Percentiles rank a stretch among this genome's conserved stretches.
Conservation (phyloP, 2,113 vertebrate genomes). For the Crotalus horridus region DNA sequence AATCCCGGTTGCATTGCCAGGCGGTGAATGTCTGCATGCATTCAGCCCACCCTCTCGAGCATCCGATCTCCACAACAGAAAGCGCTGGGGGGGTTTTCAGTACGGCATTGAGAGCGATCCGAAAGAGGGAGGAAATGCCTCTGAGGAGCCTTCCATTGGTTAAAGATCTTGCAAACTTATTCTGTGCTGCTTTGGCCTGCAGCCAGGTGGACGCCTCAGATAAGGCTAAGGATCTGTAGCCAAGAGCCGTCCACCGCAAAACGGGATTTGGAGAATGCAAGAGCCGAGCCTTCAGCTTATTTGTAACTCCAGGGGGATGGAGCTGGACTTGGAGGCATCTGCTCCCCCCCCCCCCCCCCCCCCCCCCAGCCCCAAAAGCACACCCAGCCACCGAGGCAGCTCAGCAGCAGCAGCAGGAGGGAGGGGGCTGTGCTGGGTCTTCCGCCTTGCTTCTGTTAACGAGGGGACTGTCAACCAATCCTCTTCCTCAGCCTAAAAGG, state of each 20-base stretch:
- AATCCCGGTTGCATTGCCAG: conserved; percentile 50
- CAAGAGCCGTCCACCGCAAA: background rate
- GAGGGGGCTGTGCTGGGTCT: background rate
- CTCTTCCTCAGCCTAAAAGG: background rate
- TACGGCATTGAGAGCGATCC: conserved; percentile 55
- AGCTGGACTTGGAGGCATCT: background rate
- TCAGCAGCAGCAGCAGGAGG: background rate
- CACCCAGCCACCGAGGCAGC: background rate
- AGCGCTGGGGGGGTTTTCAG: conserved; percentile 17
- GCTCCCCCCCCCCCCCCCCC: background rate
- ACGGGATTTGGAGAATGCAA: too few relatives aligned
- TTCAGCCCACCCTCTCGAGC: conserved; percentile 56
- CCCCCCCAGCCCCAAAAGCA: background rate
- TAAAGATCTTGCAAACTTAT: conserved; percentile 43
- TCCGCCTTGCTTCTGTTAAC: background rate
- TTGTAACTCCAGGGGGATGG: background rate
- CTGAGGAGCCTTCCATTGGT: conserved; percentile 42
- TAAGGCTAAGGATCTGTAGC: conserved; percentile 24
- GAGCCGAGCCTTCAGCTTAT: background rate
- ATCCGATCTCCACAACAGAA: conserved; percentile 52
- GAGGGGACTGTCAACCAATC: too few relatives aligned
- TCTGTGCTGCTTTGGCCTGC: conserved; percentile 28
- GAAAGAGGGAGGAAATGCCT: conserved; percentile 36
- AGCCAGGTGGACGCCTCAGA: conserved; percentile 28
- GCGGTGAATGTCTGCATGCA: conserved; percentile 62